Percentiles rank a stretch among this genome's conserved stretches.
Conservation (phyloP, 2,797 vertebrate species). For the Paguma larvata region DNA sequence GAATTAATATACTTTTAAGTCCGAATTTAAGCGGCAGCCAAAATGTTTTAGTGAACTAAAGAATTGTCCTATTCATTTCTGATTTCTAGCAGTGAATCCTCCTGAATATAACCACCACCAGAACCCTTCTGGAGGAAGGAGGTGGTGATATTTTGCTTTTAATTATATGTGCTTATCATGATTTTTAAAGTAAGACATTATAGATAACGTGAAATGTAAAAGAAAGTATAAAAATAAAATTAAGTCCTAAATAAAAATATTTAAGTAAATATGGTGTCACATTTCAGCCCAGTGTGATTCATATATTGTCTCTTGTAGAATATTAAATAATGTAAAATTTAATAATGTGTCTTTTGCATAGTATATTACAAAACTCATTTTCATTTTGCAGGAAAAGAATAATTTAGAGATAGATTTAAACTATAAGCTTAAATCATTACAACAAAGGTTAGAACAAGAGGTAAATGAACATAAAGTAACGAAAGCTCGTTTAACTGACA, state of each 20-base stretch:
- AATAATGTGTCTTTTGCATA: not conserved
- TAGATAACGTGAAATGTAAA: not conserved
- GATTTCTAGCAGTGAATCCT: not conserved
- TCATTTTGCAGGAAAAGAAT: slow-evolving; percentile 95
- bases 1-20: not conserved
- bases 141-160: slow-evolving; percentile 29
- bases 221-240: slow-evolving; percentile 29
- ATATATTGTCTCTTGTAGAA: slow-evolving; percentile 2
- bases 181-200: slow-evolving; percentile 12
- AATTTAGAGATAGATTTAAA: slow-evolving; percentile 98
- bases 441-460: slow-evolving; percentile 98
- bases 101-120: not conserved
- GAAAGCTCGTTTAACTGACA: slow-evolving; percentile 97
- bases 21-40: not conserved
- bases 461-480: slow-evolving; percentile 96
- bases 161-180: slow-evolving; percentile 4
- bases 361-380: slow-evolving; percentile 26
- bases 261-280: not conserved
- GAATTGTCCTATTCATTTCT: slow-evolving; percentile 40
- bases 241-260: not conserved
- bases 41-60: not conserved
- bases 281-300: slow-evolving; percentile 25
- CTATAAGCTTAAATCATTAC: slow-evolving; percentile 97
- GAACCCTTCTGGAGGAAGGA: not conserved
- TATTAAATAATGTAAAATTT: slow-evolving; percentile 53